Evolutionary conservation across 2,797 vertebrate genomes (phyloP).

Genomic region (Alosa sapidissima): DNA sequence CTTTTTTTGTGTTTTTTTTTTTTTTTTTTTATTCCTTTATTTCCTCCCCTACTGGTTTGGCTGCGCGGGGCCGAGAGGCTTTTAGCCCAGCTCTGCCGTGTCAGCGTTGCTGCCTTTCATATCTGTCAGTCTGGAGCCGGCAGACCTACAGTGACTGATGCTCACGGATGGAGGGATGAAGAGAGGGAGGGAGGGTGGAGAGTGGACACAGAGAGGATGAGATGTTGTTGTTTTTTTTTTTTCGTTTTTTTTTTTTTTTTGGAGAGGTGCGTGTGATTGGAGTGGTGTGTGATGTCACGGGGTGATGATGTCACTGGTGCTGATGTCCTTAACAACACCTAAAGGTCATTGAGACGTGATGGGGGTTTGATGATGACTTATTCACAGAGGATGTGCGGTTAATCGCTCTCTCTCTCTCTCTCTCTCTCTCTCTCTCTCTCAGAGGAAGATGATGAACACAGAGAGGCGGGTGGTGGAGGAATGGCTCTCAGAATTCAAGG

Average conservation of each 20-base stretch:
- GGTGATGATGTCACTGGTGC: background rate
- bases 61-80: background rate
- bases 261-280: background rate
- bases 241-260: background rate
- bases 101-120: background rate
- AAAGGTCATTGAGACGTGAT: background rate
- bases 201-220: background rate
- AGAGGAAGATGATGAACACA: conserved; percentile 90
- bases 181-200: background rate
- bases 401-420: background rate
- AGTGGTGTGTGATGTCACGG: background rate
- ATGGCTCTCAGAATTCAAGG: conserved; percentile 99
- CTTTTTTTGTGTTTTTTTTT: background rate
- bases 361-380: background rate
- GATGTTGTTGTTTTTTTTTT: background rate
- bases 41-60: background rate
- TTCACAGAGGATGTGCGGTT: background rate
- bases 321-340: background rate
- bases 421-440: background rate
- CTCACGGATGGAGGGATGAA: background rate
- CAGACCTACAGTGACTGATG: background rate
- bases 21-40: background rate
- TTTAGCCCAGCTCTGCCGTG: background rate
- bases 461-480: conserved; percentile 93
- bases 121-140: background rate